Evolutionary conservation across 2,797 vertebrate species (phyloP), one percentile per base, ranked within the genome.

Genomic region (Pangasius krempfi): DNA sequence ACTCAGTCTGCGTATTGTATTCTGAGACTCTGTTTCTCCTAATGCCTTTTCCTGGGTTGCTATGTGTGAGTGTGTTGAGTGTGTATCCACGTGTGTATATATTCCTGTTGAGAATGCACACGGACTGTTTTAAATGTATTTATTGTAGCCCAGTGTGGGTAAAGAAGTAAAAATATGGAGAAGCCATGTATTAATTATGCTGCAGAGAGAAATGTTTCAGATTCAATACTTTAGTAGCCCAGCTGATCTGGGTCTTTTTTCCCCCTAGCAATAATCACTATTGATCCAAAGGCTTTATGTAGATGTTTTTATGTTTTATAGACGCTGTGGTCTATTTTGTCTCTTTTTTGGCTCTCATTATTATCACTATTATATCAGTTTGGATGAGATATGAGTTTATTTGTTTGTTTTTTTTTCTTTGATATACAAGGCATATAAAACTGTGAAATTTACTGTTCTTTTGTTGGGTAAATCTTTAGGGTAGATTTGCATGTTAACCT

Each of bases 361-460:
- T 84, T 33, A 89, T 95, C 56, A 89, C 93, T 94, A 94, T 95
- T 82, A 90, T 95, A 94, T 94, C 97, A 96, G 96, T 95, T 96
- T 96, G 96, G 94, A 93, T 95, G 94, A 97, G 90, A 94, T 95
- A 94, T 94, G 90, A 93, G 92, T 94, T 93, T 91, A 95, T 40
- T 40, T 93, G 95, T 94, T 94, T n/a, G n/a, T 82, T 93, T 95
- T 86, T 66, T 54, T 52, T 93, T 94, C 92, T 94, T 87, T 85
- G 58, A 89, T 93, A 91, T 92, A 93, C 92, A 92, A 95, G 92
- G 87, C 86, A 88, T 96, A 94, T 96, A 95, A 98, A 98, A 98
- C 98, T 99, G 98, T 99, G 98, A 99, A 97, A 96, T 97, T 93
- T 94, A 96, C 97, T 97, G 96, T 98, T 97, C 95, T 98, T 97